These are phyloP conservation scores for Orycteropus afer DNA, from an alignment of 2,113 vertebrate genomes.

Conservation along the genomic window DNA sequence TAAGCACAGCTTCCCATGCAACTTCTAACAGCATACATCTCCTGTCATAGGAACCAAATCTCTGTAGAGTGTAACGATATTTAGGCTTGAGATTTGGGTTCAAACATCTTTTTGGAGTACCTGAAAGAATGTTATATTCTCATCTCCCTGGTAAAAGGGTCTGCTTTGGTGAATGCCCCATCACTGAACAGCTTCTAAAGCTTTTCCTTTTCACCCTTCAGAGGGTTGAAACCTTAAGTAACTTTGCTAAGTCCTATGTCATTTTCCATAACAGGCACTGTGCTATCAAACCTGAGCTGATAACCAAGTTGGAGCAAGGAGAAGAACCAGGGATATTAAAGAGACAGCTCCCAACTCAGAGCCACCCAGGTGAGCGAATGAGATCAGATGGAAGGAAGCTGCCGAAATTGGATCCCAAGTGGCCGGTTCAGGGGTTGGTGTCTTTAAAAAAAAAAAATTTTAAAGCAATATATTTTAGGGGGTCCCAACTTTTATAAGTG, in stretches of 20 bases:
- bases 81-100: neutral
- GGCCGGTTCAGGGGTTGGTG: neutral
- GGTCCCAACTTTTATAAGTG: neutral
- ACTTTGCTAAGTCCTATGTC: neutral
- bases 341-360: neutral
- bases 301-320: conserved; percentile 30
- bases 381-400: neutral
- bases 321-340: neutral
- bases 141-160: neutral
- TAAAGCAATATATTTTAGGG: neutral
- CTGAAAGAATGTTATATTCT: neutral
- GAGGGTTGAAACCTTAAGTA: neutral
- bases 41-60: neutral
- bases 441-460: neutral
- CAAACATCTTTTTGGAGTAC: neutral
- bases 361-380: neutral
- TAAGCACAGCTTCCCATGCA: neutral
- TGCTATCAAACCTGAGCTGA: conserved; percentile 51
- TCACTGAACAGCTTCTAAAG: neutral
- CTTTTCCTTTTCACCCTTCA: neutral
- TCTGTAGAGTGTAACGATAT: neutral
- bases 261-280: conserved; percentile 14
- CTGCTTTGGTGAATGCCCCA: neutral
- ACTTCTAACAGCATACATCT: neutral
- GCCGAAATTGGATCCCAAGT: neutral